phyloP scores from a whole-genome alignment of 2,888 invertebrate species.

The Drosophila colorata region DNA sequence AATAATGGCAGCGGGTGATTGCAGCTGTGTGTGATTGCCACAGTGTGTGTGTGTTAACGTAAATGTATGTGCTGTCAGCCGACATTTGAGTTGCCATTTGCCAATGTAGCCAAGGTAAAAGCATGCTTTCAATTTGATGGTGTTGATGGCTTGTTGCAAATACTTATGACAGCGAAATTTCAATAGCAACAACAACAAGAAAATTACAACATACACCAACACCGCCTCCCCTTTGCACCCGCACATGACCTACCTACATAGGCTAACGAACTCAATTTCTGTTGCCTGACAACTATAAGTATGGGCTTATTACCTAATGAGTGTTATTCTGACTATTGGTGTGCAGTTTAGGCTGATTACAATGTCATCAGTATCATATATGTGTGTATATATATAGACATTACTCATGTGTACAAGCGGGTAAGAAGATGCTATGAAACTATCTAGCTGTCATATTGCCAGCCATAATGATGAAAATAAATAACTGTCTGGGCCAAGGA shows the following conservation, averaged over 20 bases:
- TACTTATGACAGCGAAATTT: slow-evolving; percentile 38
- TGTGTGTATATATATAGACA: neutral
- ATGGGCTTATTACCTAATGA: slow-evolving; percentile 48
- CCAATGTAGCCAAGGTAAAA: slow-evolving; percentile 46
- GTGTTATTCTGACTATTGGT: slow-evolving; percentile 48
- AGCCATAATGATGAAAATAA: slow-evolving; percentile 56
- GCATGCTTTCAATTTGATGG: slow-evolving; percentile 43
- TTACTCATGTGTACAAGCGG: neutral
- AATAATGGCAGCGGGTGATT: slow-evolving; percentile 52
- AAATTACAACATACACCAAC: neutral
- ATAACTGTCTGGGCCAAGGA: slow-evolving; percentile 50
- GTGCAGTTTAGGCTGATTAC: slow-evolving; percentile 43
- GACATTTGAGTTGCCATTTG: slow-evolving; percentile 56
- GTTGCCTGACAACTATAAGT: slow-evolving; percentile 35
- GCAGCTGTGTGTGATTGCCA: slow-evolving; percentile 19
- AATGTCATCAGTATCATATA: slow-evolving; percentile 39
- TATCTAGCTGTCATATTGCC: slow-evolving; percentile 32
- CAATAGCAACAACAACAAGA: slow-evolving; percentile 22
- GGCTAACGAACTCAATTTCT: slow-evolving; percentile 41
- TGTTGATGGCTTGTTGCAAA: slow-evolving; percentile 47
- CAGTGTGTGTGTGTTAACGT: slow-evolving; percentile 13
- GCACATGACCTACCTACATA: neutral
- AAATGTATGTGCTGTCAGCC: slow-evolving; percentile 42
- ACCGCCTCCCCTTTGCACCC: no score
- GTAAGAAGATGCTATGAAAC: neutral